phyloP scores from a whole-genome alignment of 2,113 vertebrate species.

The Corvus moneduloides region DNA sequence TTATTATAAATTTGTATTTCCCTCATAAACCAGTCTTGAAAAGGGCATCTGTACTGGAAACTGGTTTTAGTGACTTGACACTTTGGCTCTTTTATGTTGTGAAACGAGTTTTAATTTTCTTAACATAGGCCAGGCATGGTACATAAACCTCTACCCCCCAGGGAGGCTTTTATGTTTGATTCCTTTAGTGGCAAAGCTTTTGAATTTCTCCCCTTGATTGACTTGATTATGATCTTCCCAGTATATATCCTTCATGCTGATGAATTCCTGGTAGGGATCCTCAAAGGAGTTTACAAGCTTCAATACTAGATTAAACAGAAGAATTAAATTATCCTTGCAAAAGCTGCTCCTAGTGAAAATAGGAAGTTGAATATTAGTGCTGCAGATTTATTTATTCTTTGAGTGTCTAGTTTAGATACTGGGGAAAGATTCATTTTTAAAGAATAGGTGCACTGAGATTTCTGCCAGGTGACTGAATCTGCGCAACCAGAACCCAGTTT shows the following conservation, averaged over 20 bases:
- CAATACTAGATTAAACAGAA: conserved; percentile 44
- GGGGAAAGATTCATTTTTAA: not conserved
- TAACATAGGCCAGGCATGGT: conserved; percentile 71
- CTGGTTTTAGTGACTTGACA: conserved; percentile 74
- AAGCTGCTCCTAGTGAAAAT: conserved; percentile 12
- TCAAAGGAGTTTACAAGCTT: conserved; percentile 45
- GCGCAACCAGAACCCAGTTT: not conserved
- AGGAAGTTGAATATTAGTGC: conserved; percentile 8
- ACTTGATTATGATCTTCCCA: conserved; percentile 68
- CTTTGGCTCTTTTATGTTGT: conserved; percentile 67
- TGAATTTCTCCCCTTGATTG: conserved; percentile 59
- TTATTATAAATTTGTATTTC: conserved; percentile 72
- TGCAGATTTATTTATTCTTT: not conserved
- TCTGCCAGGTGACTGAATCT: not conserved
- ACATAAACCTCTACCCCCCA: conserved; percentile 65
- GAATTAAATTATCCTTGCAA: conserved; percentile 52
- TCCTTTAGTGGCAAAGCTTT: conserved; percentile 57
- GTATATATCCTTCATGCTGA: conserved; percentile 52
- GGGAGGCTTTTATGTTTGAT: conserved; percentile 66
- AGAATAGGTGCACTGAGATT: not conserved
- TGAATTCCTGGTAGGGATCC: conserved; percentile 66
- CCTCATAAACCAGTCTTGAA: conserved; percentile 70
- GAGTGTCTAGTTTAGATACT: not conserved
- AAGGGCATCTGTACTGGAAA: conserved; percentile 65
- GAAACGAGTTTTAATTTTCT: conserved; percentile 74